Evolutionary conservation across 2,888 invertebrate genomes (phyloP), one percentile per base, ranked within the genome.

Genomic region (Nasonovia ribisnigri): DNA sequence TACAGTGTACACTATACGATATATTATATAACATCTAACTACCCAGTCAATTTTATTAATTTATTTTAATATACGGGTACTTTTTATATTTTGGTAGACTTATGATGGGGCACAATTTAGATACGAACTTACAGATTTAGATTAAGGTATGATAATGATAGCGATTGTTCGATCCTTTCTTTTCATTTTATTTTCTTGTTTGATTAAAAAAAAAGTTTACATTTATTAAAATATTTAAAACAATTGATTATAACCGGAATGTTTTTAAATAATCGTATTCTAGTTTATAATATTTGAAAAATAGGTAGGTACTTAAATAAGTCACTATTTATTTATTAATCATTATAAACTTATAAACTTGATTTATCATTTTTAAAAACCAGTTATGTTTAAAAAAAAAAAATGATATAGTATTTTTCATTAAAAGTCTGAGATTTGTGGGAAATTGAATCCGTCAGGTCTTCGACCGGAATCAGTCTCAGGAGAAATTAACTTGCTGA

Each of bases 401-500:
- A 54, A 77, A n/a, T 88, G 20, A 29, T 51, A 29, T 4, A 6
- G 24, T 87, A 93, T 90, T 51, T 93, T 90, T 93, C 67, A 86
- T 90, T 86, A 90, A 86, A 84, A 90, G 20, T 29, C 48, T 20
- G 36, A 46, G 89, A 89, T 93, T 93, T 89, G 84, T 84, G n/a
- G 84, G 48, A 93, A 93, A 93, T 93, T 93, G 93, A 93, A 93
- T 93, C 51, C 93, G 93, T 90, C 67, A 90, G 93, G 90, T 86
- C 57, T 93, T 93, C 42, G 90, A 93, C 57, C 84, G 84, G n/a
- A 77, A 93, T 48, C 90, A 93, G 93, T 93, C 93, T 93, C 93
- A 67, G 29, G 93, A 93, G 93, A 93, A 93, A 93, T 93, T 93
- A 93, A 93, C 84, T 93, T 3, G 51, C 93, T 29, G 90, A 86